Evolutionary conservation across 2,113 vertebrate genomes (phyloP).

Genomic region (Mionectes macconnelli): DNA sequence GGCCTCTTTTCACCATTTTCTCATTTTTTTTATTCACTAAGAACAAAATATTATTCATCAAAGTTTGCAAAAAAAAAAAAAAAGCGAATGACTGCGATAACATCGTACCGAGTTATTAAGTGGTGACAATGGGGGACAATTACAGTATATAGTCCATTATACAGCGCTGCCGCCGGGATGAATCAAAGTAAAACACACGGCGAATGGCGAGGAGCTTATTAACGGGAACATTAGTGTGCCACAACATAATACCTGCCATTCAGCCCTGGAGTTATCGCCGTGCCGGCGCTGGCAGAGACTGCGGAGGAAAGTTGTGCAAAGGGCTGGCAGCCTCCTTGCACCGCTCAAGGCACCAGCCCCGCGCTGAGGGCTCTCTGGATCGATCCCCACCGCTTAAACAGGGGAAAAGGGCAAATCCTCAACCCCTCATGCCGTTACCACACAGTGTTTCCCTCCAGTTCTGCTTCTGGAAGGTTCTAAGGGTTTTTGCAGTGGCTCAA

Average conservation of each 20-base stretch:
- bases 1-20: conserved; percentile 31
- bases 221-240: conserved; percentile 33
- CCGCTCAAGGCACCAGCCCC: neutral
- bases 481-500: neutral
- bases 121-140: conserved; percentile 65
- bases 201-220: conserved; percentile 55
- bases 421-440: neutral
- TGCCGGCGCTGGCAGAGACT: neutral
- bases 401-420: neutral
- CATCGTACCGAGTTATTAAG: conserved; percentile 40
- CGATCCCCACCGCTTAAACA: rapidly evolving
- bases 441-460: rapidly evolving
- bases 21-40: conserved; percentile 34
- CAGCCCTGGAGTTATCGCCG: neutral
- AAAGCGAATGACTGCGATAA: conserved; percentile 18
- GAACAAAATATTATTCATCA: conserved; percentile 60
- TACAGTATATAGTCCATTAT: conserved; percentile 61
- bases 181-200: conserved; percentile 49
- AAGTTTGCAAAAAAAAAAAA: conserved; percentile 40
- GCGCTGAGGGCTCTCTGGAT: neutral
- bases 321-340: neutral
- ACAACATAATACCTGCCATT: conserved; percentile 53
- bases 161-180: conserved; percentile 11
- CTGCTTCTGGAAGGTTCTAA: neutral
- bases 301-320: neutral